Base-by-base conservation (phyloP, 1,140 invertebrate species). In the Lordiphosa stackelbergi region DNA sequence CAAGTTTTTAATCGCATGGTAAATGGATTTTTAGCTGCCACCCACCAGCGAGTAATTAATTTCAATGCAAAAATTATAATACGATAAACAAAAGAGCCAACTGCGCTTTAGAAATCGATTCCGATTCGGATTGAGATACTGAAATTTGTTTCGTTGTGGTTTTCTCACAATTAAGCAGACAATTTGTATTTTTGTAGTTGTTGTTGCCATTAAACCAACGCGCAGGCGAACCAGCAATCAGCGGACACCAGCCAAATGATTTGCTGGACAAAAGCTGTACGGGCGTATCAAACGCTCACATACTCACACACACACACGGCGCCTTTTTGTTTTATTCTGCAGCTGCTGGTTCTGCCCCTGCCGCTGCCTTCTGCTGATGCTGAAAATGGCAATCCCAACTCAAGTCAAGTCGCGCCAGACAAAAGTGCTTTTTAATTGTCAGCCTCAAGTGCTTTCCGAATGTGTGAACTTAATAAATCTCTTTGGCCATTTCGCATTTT, bases 401-500 rank as follows among this genome's bases (percentile, higher is more conserved):
- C 60, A 22, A 54, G 42, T 54, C 45, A 38, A 24, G 36, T 51
- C 16, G 19, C 24, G 53, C 47, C 40, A 36, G 63, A 57, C 61
- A 54, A 66, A 66, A 81, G 77, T 81, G 72, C 73, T 81, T 73
- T 81, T 81, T 81, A 81, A 81, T 81, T 81, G 77, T 81, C 77
- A 81, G 77, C 77, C 61, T 69, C 68, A 72, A 81, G 77, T 81
- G 77, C 71, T 75, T 66, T 75, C 73, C 53, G 60, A 81, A 81
- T 81, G 77, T 81, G 77, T 73, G 77, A 81, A 81, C 77, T 81
- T 81, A 77, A 81, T 81, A 81, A 73, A 81, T 81, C 72, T 64
- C 59, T 69, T 63, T 57, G 55, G 47, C 41, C 57, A 43, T 57
- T 51, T 62, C 46, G 40, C 58, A 62, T 52, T 55, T 37, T 24